Evolutionary conservation across 2,113 vertebrate genomes (phyloP).

Genomic region (Nycticryphes semicollaris): DNA sequence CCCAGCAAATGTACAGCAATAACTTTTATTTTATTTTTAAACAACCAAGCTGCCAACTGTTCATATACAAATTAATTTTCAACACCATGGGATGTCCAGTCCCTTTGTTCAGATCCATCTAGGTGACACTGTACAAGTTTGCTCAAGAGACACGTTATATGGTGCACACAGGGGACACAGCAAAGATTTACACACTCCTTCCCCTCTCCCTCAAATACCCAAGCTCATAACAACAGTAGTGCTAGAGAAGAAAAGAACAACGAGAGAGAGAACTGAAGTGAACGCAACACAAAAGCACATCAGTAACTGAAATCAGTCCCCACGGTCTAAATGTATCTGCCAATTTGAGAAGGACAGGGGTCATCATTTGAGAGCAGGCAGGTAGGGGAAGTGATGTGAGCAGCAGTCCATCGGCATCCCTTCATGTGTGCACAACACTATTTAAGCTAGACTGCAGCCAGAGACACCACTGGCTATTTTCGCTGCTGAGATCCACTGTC

Average conservation of each 20-base stretch:
- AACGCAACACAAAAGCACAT: not conserved
- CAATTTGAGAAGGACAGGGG: not conserved
- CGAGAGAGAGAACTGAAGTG: not conserved
- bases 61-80: not conserved
- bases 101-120: not conserved
- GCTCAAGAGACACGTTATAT: not conserved
- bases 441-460: not conserved
- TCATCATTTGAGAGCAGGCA: not conserved
- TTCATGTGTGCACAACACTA: not conserved
- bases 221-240: not conserved
- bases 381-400: not conserved
- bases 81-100: not conserved
- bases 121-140: not conserved
- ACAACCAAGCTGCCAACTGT: not conserved
- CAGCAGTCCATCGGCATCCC: not conserved
- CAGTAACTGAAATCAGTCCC: not conserved
- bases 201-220: not conserved
- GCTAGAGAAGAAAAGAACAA: not conserved
- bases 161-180: not conserved
- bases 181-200: not conserved
- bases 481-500: not conserved
- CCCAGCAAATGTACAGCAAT: not conserved
- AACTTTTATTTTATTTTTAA: not conserved
- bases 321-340: rapidly evolving
- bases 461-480: not conserved